A percentile compares a stretch with the other conserved stretches of the same genome.
Evolutionary conservation across 2,888 invertebrate species (phyloP).

Genomic region (Caenorhabditis sp.): DNA sequence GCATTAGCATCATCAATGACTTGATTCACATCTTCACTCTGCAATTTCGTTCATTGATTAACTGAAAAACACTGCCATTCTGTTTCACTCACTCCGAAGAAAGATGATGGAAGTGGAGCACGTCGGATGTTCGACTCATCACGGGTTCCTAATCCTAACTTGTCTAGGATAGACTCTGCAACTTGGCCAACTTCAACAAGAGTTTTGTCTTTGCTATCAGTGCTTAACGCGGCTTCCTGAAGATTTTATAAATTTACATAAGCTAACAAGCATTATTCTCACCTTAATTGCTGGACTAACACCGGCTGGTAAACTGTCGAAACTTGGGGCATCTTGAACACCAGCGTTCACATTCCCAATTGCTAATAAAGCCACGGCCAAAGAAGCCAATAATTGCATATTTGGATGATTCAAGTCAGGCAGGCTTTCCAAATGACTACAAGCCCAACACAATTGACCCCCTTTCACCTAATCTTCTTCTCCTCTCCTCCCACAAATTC

Average conservation of each 20-base stretch:
- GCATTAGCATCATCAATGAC: slow-evolving; percentile 62
- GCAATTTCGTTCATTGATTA: slow-evolving; percentile 36
- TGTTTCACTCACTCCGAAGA: slow-evolving; percentile 32
- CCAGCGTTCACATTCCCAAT: slow-evolving; percentile 25
- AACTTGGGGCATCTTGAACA: slow-evolving; percentile 35
- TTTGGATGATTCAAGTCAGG: background rate
- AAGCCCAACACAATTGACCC: background rate
- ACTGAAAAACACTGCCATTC: background rate
- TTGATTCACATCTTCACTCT: slow-evolving; percentile 65
- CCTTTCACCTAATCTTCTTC: slow-evolving; percentile 6
- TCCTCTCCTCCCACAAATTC: slow-evolving; percentile 1
- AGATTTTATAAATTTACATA: background rate
- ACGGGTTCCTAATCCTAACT: slow-evolving; percentile 59
- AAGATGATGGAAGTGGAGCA: slow-evolving; percentile 49
- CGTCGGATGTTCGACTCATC: slow-evolving; percentile 41
- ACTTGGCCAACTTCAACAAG: slow-evolving; percentile 62
- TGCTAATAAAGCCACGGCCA: background rate
- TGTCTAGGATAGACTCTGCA: slow-evolving; percentile 65
- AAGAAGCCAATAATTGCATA: background rate
- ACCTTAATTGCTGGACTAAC: slow-evolving; percentile 31
- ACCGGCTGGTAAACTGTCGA: slow-evolving; percentile 40
- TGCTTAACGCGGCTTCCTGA: slow-evolving; percentile 33
- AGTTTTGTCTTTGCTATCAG: slow-evolving; percentile 25
- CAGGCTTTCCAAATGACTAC: slow-evolving; percentile 13
- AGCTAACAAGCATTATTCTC: background rate